Evolutionary conservation across 2,888 invertebrate species (phyloP), one percentile per base, ranked within the genome.

Genomic region (Cataglyphis cursor): DNA sequence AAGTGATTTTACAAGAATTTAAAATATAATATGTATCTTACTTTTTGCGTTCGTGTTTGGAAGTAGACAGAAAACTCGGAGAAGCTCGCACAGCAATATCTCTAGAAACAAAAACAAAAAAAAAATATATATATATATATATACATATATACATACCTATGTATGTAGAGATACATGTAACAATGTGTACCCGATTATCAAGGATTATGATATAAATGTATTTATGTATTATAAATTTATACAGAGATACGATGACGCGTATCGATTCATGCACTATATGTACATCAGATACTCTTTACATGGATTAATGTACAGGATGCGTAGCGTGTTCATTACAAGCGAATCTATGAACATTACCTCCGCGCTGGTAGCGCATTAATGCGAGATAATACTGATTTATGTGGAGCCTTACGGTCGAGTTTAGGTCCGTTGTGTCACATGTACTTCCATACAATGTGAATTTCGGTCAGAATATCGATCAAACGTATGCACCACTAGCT

Each of bases 311-410:
- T 68, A 59, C 12, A 80, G 35, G 18, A 80, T 70, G 78, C 70
- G 70, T 80, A 44, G 31, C 44, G 18, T 78, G 78, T 80, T 80
- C 78, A 80, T 80, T 80, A 80, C 59, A 70, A 48, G 78, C 68
- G 35, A 61, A 80, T 80, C 78, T 80, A 70, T 80, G 78, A 80
- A 80, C 78, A 80, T 70, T 80, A 80, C 70, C 70, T 31, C 41
- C 59, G 70, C 68, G 59, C 78, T 78, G 12, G 78, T 78, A 80
- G 70, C 59, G 78, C 70, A 80, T 80, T 80, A 80, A 80, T 80
- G 59, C 70, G 70, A 80, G 78, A 80, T 80, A 70, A 80, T 80
- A 70, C 78, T 80, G 78, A 80, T 80, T 70, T 80, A 80, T 80
- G 78, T 61, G 70, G 59, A 68, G 70, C 78, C 59, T 80, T 80